A percentile compares a stretch with the other conserved stretches of the same genome.
Conservation (phyloP, 2,113 vertebrate species). For the Syrrhaptes paradoxus region DNA sequence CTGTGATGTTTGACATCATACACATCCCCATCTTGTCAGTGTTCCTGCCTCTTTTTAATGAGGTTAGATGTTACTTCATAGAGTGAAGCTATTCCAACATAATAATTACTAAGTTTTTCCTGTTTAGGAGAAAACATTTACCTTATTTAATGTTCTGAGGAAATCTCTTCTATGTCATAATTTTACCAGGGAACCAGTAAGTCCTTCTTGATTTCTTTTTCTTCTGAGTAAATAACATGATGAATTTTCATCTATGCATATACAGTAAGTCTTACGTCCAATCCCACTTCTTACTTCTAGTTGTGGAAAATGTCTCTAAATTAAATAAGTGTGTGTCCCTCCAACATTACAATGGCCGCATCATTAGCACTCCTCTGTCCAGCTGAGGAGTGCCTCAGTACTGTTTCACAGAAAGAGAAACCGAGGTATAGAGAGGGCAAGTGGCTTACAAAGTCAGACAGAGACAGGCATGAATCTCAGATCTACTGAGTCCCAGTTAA, state of each 20-base stretch:
- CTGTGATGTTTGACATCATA: neutral
- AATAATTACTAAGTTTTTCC: neutral
- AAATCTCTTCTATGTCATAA: neutral
- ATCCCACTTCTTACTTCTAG: neutral
- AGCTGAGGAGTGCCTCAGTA: neutral
- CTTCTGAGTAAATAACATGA: neutral
- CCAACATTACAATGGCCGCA: neutral
- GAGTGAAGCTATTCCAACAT: neutral
- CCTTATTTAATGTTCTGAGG: neutral
- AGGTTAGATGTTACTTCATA: neutral
- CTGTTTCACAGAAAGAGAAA: conserved; percentile 2
- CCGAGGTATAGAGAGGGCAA: neutral
- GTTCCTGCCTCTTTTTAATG: neutral
- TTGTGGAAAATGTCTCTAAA: neutral
- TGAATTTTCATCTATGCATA: neutral
- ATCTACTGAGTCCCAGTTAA: neutral
- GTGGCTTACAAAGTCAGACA: neutral
- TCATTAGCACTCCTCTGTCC: neutral
- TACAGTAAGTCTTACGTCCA: neutral
- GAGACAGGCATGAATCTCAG: neutral
- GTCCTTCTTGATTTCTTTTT: neutral
- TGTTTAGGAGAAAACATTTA: neutral
- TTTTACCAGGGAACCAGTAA: neutral
- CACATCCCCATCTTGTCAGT: neutral
- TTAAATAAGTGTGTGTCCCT: neutral